phyloP scores from a whole-genome alignment of 2,888 invertebrate species.

The Sycophila texana region DNA sequence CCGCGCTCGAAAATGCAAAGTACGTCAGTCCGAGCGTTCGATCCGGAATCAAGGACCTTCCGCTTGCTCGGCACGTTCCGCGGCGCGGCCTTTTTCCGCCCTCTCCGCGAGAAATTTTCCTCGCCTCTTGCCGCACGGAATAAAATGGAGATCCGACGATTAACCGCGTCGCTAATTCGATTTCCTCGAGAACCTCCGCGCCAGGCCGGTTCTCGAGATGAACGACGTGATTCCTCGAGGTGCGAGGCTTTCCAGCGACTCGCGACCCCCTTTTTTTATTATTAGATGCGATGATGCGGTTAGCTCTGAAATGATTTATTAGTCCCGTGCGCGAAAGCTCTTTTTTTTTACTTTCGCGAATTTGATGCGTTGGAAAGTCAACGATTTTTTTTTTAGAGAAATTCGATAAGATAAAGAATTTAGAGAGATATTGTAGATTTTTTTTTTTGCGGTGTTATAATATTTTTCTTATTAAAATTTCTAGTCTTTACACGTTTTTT shows the following conservation, averaged over 20 bases:
- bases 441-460: neutral
- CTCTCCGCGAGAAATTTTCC: conserved; percentile 9
- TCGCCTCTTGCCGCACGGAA: neutral
- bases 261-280: too few species aligned
- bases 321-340: neutral
- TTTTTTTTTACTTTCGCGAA: neutral
- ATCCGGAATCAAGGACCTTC: conserved; percentile 53
- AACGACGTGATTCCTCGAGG: neutral
- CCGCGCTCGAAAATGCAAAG: conserved; percentile 38
- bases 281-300: too few species aligned
- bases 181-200: conserved; percentile 1
- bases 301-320: too few species aligned
- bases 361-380: neutral
- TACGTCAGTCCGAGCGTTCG: conserved; percentile 50
- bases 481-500: conserved; percentile 22
- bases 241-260: neutral
- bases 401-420: too few species aligned
- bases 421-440: too few species aligned
- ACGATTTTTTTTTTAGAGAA: neutral
- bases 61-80: conserved; percentile 59
- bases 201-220: conserved; percentile 11
- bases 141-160: conserved; percentile 39
- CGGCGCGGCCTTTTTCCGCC: conserved; percentile 6
- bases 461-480: neutral
- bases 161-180: conserved; percentile 41